Conservation (phyloP, 2,797 vertebrate species). For the Enoplosus armatus region DNA sequence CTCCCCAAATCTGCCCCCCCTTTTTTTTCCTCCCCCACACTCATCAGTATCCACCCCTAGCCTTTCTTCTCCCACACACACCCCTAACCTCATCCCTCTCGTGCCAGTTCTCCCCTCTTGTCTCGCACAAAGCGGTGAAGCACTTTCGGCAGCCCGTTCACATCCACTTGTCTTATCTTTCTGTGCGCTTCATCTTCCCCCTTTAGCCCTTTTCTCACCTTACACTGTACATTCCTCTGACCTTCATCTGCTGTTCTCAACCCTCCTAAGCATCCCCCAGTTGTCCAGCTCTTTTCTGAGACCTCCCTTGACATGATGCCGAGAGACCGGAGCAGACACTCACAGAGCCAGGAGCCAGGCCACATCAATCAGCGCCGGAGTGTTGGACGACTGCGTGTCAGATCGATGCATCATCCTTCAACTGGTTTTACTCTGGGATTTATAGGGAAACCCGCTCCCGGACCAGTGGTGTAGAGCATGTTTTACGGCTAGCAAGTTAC, state of each 20-base stretch:
- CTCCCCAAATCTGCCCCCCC: slow-evolving; percentile 72
- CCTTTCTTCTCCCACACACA: slow-evolving; percentile 44
- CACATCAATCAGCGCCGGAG: slow-evolving; percentile 75
- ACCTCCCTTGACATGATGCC: slow-evolving; percentile 67
- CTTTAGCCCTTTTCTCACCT: slow-evolving; percentile 66
- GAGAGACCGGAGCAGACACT: slow-evolving; percentile 65
- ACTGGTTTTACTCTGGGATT: slow-evolving; percentile 70
- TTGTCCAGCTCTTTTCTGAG: slow-evolving; percentile 52
- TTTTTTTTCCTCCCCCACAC: slow-evolving; percentile 55
- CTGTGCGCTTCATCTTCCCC: slow-evolving; percentile 38
- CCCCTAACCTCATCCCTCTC: slow-evolving; percentile 39
- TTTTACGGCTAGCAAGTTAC: slow-evolving; percentile 38
- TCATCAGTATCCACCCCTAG: slow-evolving; percentile 63
- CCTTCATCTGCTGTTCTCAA: slow-evolving; percentile 58
- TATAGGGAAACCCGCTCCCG: slow-evolving; percentile 42
- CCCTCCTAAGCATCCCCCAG: slow-evolving; percentile 46
- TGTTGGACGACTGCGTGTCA: slow-evolving; percentile 61
- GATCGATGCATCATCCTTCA: slow-evolving; percentile 77
- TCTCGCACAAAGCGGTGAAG: slow-evolving; percentile 37
- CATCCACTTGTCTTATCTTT: slow-evolving; percentile 60
- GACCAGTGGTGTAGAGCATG: slow-evolving; percentile 23
- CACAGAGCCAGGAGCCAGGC: slow-evolving; percentile 65
- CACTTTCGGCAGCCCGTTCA: slow-evolving; percentile 38
- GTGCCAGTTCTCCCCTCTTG: slow-evolving; percentile 59
- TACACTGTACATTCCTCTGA: slow-evolving; percentile 55